These are phyloP conservation scores for Bostrychus sinensis DNA, from an alignment of 2,113 vertebrate genomes.

Conservation along the genomic window DNA sequence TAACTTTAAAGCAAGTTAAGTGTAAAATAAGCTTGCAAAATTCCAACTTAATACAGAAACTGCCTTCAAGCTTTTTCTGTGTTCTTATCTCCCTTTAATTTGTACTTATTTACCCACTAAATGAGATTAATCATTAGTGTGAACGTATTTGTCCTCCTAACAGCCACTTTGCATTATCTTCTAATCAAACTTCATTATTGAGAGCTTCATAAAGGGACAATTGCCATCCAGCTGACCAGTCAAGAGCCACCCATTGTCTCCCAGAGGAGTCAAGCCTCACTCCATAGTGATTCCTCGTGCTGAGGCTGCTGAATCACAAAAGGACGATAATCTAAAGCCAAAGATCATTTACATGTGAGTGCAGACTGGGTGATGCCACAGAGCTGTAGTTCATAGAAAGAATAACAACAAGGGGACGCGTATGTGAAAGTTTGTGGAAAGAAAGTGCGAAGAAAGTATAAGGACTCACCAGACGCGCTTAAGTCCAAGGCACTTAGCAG, in stretches of 20 bases:
- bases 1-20: neutral
- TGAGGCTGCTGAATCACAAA: conserved; percentile 54
- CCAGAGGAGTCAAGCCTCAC: conserved; percentile 44
- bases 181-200: conserved; percentile 15
- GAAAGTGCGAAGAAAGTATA: neutral
- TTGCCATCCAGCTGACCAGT: conserved; percentile 53
- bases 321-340: conserved; percentile 55
- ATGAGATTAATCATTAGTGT: neutral
- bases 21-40: neutral
- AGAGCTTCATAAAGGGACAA: conserved; percentile 37
- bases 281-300: conserved; percentile 32
- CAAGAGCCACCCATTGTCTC: conserved; percentile 56
- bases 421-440: conserved; percentile 7
- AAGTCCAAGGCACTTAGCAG: conserved; percentile 58
- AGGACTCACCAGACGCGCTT: conserved; percentile 69
- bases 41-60: neutral
- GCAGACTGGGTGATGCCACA: conserved; percentile 19
- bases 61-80: too few relatives aligned
- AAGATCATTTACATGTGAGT: conserved; percentile 60
- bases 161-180: conserved; percentile 39
- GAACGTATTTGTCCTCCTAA: conserved; percentile 10
- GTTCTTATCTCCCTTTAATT: neutral
- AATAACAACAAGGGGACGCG: neutral
- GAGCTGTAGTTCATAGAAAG: neutral
- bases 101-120: conserved; percentile 18